Base-by-base conservation (phyloP, 2,113 vertebrate species). In the Urocynchramus pylzowi region DNA sequence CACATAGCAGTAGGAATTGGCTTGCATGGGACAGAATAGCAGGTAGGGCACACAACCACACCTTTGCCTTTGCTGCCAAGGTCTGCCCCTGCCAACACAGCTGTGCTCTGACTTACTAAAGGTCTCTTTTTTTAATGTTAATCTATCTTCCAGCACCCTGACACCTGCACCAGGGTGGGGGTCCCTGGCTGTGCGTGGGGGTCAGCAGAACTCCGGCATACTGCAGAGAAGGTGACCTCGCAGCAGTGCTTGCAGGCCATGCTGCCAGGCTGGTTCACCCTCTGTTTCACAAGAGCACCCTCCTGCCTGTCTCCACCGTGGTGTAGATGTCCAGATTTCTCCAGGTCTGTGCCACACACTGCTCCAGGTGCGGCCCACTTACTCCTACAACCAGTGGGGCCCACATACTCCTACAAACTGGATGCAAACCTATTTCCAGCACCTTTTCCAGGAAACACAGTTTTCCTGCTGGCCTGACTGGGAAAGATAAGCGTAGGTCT, bases 91-190 rank as follows among this genome's bases (percentile, higher is more conserved):
- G 42, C 23, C 71, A 63, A 69, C 21, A 57, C 1, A 45, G 2
- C 11, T 54, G 5, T 5, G 11, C 33, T 78, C 15, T 69, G 33
- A 63, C 21, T 77, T 69, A 65, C 7, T 33, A 33, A 83, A n/a
- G n/a, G 45, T 45, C n/a, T 52, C 41, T 8, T 49, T 50, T 61
- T 54, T 24, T 4, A 16, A 16, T 5, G 9, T n/a, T 82, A 44
- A 54, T 68, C 33, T 80, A 15, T 13, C 30, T 81, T 15, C 35
- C 39, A 74, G 28, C 28, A 44, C 12, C 14, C 11, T 10, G 1
- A 28, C 22, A 31, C 28, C 60, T 84, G 27, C 30, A 7, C 6
- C 0, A 0, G 6, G 23, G 6, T 33, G 22, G 14, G 2, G 11
- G 8, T 52, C 15, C n/a, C 42, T 45, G 52, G 19, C 41, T 81